phyloP scores from a whole-genome alignment of 2,797 vertebrate genomes.

The Champsocephalus esox region DNA sequence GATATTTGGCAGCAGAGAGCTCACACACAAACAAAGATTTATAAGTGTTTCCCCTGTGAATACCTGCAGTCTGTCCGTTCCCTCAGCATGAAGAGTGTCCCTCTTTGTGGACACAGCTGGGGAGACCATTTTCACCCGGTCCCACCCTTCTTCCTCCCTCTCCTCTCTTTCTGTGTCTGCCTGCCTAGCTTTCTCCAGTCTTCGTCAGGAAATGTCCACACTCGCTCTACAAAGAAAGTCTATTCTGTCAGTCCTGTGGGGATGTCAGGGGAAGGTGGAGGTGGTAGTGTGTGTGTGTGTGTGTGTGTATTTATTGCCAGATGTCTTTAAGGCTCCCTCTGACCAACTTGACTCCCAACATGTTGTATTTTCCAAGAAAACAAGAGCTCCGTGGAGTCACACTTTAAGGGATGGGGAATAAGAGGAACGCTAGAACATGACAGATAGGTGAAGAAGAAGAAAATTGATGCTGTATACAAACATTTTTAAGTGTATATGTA shows the following conservation, averaged over 20 bases:
- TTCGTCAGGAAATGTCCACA: conserved; percentile 76
- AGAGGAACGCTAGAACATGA: conserved; percentile 4
- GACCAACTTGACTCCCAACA: conserved; percentile 32
- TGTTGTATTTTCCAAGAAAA: conserved; percentile 53
- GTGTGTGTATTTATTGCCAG: conserved; percentile 73
- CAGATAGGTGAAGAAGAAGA: conserved; percentile 7
- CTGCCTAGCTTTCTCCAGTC: conserved; percentile 58
- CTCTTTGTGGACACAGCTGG: conserved; percentile 86
- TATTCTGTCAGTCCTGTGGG: conserved; percentile 71
- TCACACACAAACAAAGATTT: conserved; percentile 43
- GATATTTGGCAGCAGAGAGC: conserved; percentile 24
- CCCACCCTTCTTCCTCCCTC: conserved; percentile 29
- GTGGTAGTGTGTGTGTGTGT: not conserved
- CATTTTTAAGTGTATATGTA: not conserved
- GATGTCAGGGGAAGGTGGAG: conserved; percentile 14
- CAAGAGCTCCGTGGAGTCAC: conserved; percentile 51
- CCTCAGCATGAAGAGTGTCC: conserved; percentile 65
- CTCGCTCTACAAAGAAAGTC: conserved; percentile 73
- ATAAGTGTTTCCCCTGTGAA: conserved; percentile 31
- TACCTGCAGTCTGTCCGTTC: conserved; percentile 53
- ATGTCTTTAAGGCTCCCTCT: conserved; percentile 67
- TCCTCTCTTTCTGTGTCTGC: conserved; percentile 1
- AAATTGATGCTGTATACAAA: conserved; percentile 1
- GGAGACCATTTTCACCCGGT: conserved; percentile 74
- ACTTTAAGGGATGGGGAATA: conserved; percentile 6